Base-by-base conservation (phyloP, 2,888 invertebrate genomes). In the Buathra laborator region DNA sequence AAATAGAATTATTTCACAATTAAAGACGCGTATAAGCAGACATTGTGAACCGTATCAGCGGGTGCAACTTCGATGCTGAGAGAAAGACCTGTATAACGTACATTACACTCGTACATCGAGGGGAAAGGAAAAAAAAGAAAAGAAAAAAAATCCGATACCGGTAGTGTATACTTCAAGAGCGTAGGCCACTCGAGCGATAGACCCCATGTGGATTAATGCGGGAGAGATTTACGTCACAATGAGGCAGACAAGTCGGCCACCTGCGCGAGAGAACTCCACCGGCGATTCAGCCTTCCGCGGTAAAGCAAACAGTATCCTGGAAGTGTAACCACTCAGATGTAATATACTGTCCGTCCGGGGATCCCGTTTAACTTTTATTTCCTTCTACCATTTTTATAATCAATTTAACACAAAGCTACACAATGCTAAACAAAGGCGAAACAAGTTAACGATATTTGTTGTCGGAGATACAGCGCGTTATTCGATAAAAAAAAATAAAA, bases 151-250 rank as follows among this genome's bases (percentile, higher is more conserved):
- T 77, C 19, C 75, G 74, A 76, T 51, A 80, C 68, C 81, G 74
- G 75, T 68, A 79, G 76, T 71, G 43, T 75, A 74, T 66, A 79
- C 24, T 51, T 64, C 37, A 14, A 67, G 79, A 67, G 79, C 71
- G 71, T 71, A 72, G 51, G 70, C 48, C 64, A 66, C 64, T 75
- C 53, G 37, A 66, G 32, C 79, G 68, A 81, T 32, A 67, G 87
- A 85, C 87, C 87, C 80, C 87, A 87, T 87, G 87, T 86, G 86
- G 87, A 87, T 87, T 82, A 83, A 87, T 64, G 82, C 77, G 66
- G 66, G 76, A 86, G 79, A 87, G 87, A 87, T 87, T 85, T 85
- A 87, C 86, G 87, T 87, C 87, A 87, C 86, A 87, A 86, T 86
- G 86, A 86, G 80, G 79, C 68, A 76, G 79, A 76, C 79, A 83